phyloP scores from a whole-genome alignment of 2,113 vertebrate species.

The Saccopteryx leptura region DNA sequence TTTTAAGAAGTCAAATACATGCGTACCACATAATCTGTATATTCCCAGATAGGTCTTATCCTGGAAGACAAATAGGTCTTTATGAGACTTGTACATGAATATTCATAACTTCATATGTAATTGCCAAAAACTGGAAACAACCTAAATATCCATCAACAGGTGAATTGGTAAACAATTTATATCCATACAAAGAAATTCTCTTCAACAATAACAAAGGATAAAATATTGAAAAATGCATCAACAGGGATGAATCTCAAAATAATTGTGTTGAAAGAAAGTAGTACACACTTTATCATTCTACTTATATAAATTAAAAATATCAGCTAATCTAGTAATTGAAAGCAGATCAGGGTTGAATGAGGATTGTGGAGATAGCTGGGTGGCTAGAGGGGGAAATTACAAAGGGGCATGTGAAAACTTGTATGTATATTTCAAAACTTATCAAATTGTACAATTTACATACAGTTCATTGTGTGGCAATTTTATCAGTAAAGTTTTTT shows the following conservation, averaged over 20 bases:
- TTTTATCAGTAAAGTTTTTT: constrained; percentile 19
- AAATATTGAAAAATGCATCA: not conserved
- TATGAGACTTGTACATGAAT: not conserved
- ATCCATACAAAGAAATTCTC: not conserved
- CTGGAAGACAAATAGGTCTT: not conserved
- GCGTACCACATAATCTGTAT: not conserved
- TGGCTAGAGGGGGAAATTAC: not conserved
- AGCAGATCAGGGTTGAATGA: not conserved
- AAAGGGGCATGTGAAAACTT: not conserved
- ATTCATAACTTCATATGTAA: not conserved
- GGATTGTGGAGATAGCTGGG: not conserved
- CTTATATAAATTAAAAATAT: not conserved
- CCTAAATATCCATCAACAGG: not conserved
- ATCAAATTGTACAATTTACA: not conserved
- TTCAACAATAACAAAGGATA: not conserved
- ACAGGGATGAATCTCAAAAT: constrained; percentile 6
- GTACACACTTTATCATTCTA: not conserved
- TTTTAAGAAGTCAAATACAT: not conserved
- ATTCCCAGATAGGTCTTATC: not conserved
- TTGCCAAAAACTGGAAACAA: not conserved
- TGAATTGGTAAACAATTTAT: not conserved
- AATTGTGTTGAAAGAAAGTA: not conserved
- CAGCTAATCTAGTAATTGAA: not conserved
- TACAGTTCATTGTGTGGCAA: not conserved
- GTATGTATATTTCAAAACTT: not conserved